Conservation (phyloP, 2,888 invertebrate species). For the Drosophila fulvimacula region DNA sequence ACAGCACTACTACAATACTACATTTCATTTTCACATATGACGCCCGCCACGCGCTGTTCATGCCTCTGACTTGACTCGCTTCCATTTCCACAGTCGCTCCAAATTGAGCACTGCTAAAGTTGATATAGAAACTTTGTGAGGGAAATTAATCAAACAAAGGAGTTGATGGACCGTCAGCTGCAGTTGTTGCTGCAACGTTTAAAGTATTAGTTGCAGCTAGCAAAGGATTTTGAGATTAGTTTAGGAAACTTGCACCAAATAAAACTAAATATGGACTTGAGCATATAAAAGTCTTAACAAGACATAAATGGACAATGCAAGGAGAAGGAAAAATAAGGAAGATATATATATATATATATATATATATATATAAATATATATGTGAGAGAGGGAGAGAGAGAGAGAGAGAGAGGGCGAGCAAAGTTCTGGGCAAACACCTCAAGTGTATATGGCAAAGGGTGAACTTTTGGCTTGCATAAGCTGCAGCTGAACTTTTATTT, state of each 20-base stretch:
- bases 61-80: neutral
- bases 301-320: slow-evolving; percentile 71
- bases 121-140: slow-evolving; percentile 2
- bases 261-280: slow-evolving; percentile 72
- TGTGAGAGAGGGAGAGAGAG: neutral
- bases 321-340: slow-evolving; percentile 2
- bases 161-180: slow-evolving; percentile 19
- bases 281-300: slow-evolving; percentile 79
- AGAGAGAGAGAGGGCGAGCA: neutral
- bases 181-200: slow-evolving; percentile 25
- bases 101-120: slow-evolving; percentile 1
- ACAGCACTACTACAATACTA: too few species aligned
- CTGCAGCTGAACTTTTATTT: slow-evolving; percentile 72
- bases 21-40: too few species aligned
- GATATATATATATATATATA: slow-evolving; percentile 4
- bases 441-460: slow-evolving; percentile 47
- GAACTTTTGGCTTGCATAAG: slow-evolving; percentile 54
- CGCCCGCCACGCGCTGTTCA: neutral
- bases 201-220: slow-evolving; percentile 40
- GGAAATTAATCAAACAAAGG: slow-evolving; percentile 43
- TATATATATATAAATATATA: too few species aligned
- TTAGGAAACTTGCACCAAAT: slow-evolving; percentile 58
- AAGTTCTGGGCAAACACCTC: slow-evolving; percentile 72
- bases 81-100: neutral
- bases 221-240: slow-evolving; percentile 57